Conservation (phyloP, 2,797 vertebrate genomes). For the Echeneis naucrates region DNA sequence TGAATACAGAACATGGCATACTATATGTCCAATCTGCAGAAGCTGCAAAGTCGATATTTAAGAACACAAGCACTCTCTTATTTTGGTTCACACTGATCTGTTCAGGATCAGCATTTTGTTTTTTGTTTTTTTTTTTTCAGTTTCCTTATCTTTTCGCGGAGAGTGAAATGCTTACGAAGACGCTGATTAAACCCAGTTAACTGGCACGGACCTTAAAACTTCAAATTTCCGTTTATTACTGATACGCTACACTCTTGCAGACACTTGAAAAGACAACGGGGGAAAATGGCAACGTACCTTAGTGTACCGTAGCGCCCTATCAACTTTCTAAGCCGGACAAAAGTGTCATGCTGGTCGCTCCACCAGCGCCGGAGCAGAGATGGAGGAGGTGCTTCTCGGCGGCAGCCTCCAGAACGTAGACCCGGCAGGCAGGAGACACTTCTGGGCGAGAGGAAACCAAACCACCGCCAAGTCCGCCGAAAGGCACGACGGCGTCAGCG, state of each 20-base stretch:
- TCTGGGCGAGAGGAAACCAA: background rate
- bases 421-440: conserved; percentile 6
- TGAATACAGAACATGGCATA: background rate
- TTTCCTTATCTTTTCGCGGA: conserved; percentile 54
- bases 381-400: conserved; percentile 63
- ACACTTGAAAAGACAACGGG: background rate
- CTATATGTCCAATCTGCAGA: rapidly evolving
- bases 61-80: background rate
- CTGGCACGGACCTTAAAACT: background rate
- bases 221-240: background rate
- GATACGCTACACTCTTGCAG: background rate
- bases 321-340: conserved; percentile 55
- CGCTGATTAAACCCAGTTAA: background rate
- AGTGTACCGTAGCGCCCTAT: background rate
- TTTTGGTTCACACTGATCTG: background rate
- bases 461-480: background rate
- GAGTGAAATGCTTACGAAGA: conserved; percentile 15
- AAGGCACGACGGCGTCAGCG: no score
- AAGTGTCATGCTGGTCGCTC: conserved; percentile 48
- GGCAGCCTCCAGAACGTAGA: background rate
- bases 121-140: no score
- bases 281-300: background rate
- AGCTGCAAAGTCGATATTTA: no score
- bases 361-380: conserved; percentile 3
- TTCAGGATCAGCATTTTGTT: background rate